Evolutionary conservation across 2,888 invertebrate genomes (phyloP).

Genomic region (Drosophila colorata): DNA sequence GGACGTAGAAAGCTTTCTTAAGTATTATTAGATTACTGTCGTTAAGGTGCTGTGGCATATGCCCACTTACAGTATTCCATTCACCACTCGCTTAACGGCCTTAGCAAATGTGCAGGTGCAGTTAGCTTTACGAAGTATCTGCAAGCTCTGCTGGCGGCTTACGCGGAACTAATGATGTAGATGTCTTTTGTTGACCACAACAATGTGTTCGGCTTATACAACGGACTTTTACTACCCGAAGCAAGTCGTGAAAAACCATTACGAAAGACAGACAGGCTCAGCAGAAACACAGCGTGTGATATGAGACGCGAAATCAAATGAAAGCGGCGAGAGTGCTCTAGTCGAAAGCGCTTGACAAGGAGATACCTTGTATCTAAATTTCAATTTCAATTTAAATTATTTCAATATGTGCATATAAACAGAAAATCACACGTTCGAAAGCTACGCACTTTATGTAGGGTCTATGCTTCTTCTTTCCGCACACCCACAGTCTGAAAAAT

Average conservation of each 20-base stretch:
- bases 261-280: slow-evolving; percentile 29
- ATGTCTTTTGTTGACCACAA: slow-evolving; percentile 53
- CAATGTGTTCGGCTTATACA: slow-evolving; percentile 60
- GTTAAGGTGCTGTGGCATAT: slow-evolving; percentile 20
- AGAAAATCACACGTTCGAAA: neutral
- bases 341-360: neutral
- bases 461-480: too few relatives aligned
- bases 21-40: slow-evolving; percentile 19
- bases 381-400: too few relatives aligned
- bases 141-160: slow-evolving; percentile 28
- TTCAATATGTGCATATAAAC: neutral
- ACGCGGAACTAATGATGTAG: slow-evolving; percentile 73
- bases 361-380: slow-evolving; percentile 1
- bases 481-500: too few relatives aligned
- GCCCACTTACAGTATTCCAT: slow-evolving; percentile 29
- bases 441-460: too few relatives aligned
- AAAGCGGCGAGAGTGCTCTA: neutral
- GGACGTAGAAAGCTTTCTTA: slow-evolving; percentile 22
- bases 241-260: slow-evolving; percentile 59
- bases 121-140: slow-evolving; percentile 46
- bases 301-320: slow-evolving; percentile 25
- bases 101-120: slow-evolving; percentile 53
- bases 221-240: slow-evolving; percentile 67
- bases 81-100: slow-evolving; percentile 36
- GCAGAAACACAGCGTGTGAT: slow-evolving; percentile 10